phyloP scores from a whole-genome alignment of 2,113 vertebrate genomes.

The Bos taurus region DNA sequence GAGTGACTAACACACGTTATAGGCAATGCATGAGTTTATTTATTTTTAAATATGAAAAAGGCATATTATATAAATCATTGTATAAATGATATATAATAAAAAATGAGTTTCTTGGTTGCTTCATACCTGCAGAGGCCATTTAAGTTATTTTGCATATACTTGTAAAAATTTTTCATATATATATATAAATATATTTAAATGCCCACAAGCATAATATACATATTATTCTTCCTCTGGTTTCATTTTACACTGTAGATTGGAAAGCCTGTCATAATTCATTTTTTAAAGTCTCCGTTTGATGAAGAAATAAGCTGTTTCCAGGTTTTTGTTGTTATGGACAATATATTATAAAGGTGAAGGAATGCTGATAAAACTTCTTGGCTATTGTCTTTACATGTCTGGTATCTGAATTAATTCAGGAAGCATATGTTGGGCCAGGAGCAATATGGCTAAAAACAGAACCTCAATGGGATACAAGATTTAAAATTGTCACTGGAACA shows the following conservation, averaged over 20 bases:
- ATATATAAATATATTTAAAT: background rate
- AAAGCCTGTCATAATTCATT: background rate
- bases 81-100: background rate
- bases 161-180: background rate
- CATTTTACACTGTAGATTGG: background rate
- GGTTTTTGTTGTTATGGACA: background rate
- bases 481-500: conserved; percentile 33
- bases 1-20: background rate
- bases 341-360: background rate
- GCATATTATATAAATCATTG: background rate
- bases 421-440: background rate
- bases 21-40: background rate
- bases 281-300: background rate
- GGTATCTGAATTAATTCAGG: background rate
- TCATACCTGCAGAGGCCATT: background rate
- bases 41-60: background rate
- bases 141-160: background rate
- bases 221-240: background rate
- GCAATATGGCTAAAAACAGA: conserved; percentile 21
- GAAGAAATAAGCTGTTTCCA: background rate
- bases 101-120: background rate
- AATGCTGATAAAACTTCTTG: background rate
- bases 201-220: background rate
- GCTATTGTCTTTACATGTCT: background rate
- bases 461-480: background rate